phyloP scores from a whole-genome alignment of 1,140 invertebrate species.

The Bombus picipes region DNA sequence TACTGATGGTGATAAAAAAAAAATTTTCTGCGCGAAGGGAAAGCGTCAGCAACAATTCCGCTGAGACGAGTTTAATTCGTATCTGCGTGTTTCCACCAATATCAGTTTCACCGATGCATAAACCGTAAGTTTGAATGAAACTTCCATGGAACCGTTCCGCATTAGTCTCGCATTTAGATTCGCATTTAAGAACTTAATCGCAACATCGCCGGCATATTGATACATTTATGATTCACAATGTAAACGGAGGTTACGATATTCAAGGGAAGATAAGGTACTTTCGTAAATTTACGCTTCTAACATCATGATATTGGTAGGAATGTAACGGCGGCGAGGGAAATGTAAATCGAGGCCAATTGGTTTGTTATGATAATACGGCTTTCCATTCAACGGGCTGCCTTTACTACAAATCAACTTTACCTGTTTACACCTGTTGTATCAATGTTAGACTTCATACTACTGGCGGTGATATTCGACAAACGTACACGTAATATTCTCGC shows the following conservation, averaged over 20 bases:
- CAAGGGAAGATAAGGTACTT: background rate
- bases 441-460: background rate
- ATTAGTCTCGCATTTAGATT: background rate
- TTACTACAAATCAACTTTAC: background rate
- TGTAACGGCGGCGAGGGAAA: background rate
- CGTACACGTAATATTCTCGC: conserved; percentile 10
- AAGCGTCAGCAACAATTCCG: background rate
- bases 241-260: background rate
- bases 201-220: background rate
- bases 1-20: background rate
- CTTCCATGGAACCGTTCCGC: conserved; percentile 1
- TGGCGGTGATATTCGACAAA: background rate
- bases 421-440: conserved; percentile 36
- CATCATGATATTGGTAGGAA: no score
- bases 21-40: no score
- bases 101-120: conserved; percentile 22
- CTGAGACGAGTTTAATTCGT: conserved; percentile 32
- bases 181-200: background rate
- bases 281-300: background rate
- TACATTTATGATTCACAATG: background rate
- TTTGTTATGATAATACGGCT: background rate
- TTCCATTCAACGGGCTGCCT: background rate
- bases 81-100: conserved; percentile 44
- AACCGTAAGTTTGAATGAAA: conserved; percentile 25
- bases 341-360: conserved; percentile 13